Evolutionary conservation across 2,797 vertebrate genomes (phyloP).

Genomic region (Myripristis murdjan): DNA sequence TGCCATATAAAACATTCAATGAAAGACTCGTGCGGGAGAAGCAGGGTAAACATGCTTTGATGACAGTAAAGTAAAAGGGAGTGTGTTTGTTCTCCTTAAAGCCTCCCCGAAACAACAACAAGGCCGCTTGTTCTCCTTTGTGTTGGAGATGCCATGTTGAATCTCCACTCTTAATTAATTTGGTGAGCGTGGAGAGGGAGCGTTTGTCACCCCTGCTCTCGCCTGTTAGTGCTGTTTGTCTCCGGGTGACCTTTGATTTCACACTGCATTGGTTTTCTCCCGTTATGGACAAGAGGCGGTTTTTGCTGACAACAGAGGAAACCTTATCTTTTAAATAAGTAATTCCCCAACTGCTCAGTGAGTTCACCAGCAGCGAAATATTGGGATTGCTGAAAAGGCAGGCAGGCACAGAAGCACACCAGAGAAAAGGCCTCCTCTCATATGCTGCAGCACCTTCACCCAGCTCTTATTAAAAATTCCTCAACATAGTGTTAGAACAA

Average conservation of each 20-base stretch:
- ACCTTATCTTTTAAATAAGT: slow-evolving; percentile 91
- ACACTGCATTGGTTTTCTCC: slow-evolving; percentile 86
- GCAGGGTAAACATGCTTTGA: slow-evolving; percentile 71
- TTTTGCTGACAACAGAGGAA: slow-evolving; percentile 89
- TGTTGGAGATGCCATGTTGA: slow-evolving; percentile 75
- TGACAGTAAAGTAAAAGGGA: slow-evolving; percentile 59
- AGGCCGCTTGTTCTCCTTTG: slow-evolving; percentile 67
- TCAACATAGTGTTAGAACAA: slow-evolving; percentile 68
- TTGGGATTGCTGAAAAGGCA: slow-evolving; percentile 87
- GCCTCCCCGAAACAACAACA: slow-evolving; percentile 71
- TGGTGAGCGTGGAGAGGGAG: slow-evolving; percentile 72
- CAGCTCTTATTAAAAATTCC: slow-evolving; percentile 74
- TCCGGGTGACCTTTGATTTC: slow-evolving; percentile 89
- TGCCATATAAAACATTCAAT: slow-evolving; percentile 78
- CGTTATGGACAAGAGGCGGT: slow-evolving; percentile 84
- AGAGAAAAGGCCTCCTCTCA: slow-evolving; percentile 71
- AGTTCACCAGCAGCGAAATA: slow-evolving; percentile 87
- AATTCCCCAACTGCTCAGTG: slow-evolving; percentile 88
- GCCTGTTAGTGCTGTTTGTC: slow-evolving; percentile 85
- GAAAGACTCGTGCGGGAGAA: slow-evolving; percentile 70
- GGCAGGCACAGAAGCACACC: slow-evolving; percentile 65
- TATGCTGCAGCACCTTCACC: slow-evolving; percentile 71
- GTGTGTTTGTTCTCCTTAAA: slow-evolving; percentile 68
- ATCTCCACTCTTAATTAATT: slow-evolving; percentile 86
- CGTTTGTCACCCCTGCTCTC: slow-evolving; percentile 80